These are phyloP conservation scores for Geodia barretti DNA, from an alignment of 37 sponge, comb jelly and placozoan species.

Conservation along the genomic window DNA sequence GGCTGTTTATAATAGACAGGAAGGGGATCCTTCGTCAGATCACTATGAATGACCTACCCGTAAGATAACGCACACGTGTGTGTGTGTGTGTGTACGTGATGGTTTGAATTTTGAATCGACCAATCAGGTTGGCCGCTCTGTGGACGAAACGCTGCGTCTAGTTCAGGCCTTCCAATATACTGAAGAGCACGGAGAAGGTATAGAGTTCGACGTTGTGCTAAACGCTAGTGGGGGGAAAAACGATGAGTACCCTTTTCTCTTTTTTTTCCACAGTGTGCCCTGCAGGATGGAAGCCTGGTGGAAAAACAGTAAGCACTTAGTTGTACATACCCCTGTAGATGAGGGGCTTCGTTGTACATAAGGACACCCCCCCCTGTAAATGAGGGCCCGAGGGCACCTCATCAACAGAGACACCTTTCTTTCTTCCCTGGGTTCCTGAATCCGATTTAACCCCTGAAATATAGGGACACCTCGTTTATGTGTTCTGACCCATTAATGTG, in stretches of 20 bases:
- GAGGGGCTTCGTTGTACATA: too few relatives aligned
- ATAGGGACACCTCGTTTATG: not conserved
- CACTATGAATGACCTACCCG: constrained; percentile 98
- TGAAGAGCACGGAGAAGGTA: constrained; percentile 87
- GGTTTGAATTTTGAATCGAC: not conserved
- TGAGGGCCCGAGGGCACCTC: not conserved
- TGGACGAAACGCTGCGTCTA: constrained; percentile 93
- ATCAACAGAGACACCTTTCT: not conserved
- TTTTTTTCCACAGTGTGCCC: constrained; percentile 78
- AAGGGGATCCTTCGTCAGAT: constrained; percentile 97
- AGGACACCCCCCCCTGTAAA: not conserved
- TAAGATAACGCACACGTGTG: constrained; percentile 28
- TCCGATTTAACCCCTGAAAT: not conserved
- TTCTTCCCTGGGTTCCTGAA: not conserved
- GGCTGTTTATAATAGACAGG: constrained; percentile 95
- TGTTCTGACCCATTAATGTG: too few relatives aligned
- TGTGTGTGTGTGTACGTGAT: not conserved
- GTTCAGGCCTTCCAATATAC: constrained; percentile 94
- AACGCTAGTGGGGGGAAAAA: too few relatives aligned
- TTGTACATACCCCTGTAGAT: not conserved
- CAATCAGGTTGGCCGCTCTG: constrained; percentile 87
- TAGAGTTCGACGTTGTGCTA: too few relatives aligned
- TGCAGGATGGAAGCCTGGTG: constrained; percentile 93
- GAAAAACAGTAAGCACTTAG: constrained; percentile 66
- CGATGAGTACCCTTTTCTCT: not conserved